Percentiles rank a stretch among this genome's conserved stretches.
These are phyloP conservation scores for Pionites leucogaster DNA, from an alignment of 2,113 vertebrate genomes.

Conservation along the genomic window DNA sequence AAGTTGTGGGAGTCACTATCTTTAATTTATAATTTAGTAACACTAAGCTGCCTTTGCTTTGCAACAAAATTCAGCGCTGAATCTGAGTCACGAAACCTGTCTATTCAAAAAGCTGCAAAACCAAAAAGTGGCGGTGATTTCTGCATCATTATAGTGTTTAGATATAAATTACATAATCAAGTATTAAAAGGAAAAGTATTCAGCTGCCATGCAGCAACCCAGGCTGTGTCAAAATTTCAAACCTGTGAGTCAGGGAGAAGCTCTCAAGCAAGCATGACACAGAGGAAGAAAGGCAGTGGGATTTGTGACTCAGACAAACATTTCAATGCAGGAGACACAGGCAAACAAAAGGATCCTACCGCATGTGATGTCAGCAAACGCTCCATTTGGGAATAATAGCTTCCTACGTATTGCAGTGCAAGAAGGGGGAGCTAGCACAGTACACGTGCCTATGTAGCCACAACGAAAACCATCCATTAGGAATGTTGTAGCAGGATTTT, in stretches of 20 bases:
- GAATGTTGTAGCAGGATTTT: not conserved
- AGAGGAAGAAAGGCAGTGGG: not conserved
- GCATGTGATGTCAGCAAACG: slow-evolving; percentile 68
- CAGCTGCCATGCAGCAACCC: slow-evolving; percentile 14
- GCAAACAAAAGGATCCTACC: slow-evolving; percentile 67
- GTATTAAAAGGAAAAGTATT: slow-evolving; percentile 20
- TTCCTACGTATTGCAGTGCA: slow-evolving; percentile 48
- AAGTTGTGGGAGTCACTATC: slow-evolving; percentile 55
- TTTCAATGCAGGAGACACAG: slow-evolving; percentile 58
- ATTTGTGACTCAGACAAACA: slow-evolving; percentile 66
- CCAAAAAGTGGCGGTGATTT: not conserved
- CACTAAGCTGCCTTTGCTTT: slow-evolving; percentile 26
- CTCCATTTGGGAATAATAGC: slow-evolving; percentile 62
- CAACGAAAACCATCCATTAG: slow-evolving; percentile 29
- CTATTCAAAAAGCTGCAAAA: not conserved
- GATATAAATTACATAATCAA: slow-evolving; percentile 33
- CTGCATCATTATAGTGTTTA: not conserved
- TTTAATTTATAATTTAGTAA: slow-evolving; percentile 53
- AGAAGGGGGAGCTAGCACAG: slow-evolving; percentile 5
- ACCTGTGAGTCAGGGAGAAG: slow-evolving; percentile 53
- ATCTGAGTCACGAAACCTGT: slow-evolving; percentile 22
- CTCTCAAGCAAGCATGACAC: slow-evolving; percentile 42
- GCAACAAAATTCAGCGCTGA: slow-evolving; percentile 8
- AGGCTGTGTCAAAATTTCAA: slow-evolving; percentile 26
- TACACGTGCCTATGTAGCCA: slow-evolving; percentile 8